Percentiles rank a stretch among this genome's conserved stretches.
These are phyloP conservation scores for Aptenodytes patagonicus DNA, from an alignment of 2,113 vertebrate species.

Conservation along the genomic window DNA sequence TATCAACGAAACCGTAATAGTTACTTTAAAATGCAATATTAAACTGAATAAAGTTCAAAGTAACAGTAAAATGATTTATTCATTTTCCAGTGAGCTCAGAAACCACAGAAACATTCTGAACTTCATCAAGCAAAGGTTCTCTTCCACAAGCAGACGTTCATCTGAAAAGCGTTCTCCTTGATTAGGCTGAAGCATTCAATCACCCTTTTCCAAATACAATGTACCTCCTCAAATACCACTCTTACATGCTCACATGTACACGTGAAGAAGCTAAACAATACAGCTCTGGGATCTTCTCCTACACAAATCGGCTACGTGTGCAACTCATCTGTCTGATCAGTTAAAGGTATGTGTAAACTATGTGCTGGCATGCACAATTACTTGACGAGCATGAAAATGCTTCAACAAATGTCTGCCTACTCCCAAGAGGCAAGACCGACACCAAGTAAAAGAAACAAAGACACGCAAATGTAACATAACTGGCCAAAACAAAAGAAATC, in stretches of 20 bases:
- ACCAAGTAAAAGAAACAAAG: neutral
- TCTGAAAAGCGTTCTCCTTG: neutral
- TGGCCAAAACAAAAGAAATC: neutral
- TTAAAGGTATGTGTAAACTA: neutral
- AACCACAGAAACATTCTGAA: neutral
- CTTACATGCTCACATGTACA: neutral
- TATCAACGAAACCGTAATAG: neutral
- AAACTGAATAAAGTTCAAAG: neutral
- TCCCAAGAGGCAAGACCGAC: neutral
- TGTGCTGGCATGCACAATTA: neutral
- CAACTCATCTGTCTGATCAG: neutral
- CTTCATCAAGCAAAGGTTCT: neutral
- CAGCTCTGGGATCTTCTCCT: neutral
- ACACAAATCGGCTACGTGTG: neutral
- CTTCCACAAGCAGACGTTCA: neutral
- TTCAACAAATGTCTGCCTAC: neutral
- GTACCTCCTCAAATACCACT: neutral
- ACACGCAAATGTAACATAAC: neutral
- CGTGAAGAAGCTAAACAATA: neutral
- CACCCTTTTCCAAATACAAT: neutral
- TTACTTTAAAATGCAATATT: neutral
- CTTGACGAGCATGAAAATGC: neutral
- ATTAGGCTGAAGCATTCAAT: neutral
- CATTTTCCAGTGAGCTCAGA: neutral
- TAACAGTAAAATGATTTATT: neutral